phyloP scores from a whole-genome alignment of 2,888 invertebrate species.

The Drosophila melanosoma region DNA sequence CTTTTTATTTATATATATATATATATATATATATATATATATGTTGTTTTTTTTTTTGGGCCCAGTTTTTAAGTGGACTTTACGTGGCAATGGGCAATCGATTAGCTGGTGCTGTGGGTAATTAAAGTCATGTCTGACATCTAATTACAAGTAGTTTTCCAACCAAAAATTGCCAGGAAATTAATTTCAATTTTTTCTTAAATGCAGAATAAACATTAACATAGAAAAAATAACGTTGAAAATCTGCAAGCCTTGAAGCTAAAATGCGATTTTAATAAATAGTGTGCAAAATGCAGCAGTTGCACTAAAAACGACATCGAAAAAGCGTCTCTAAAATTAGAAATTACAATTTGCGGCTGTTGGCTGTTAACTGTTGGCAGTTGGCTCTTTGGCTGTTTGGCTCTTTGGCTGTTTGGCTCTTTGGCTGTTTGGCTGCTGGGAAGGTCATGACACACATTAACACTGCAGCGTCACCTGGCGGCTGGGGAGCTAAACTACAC shows the following conservation, averaged over 20 bases:
- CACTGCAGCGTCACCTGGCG: slow-evolving; percentile 41
- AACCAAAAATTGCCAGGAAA: slow-evolving; percentile 72
- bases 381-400: slow-evolving; percentile 23
- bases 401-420: slow-evolving; percentile 7
- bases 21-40: not conserved
- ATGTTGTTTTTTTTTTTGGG: not conserved
- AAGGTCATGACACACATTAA: slow-evolving; percentile 67
- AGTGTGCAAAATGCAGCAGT: slow-evolving; percentile 25
- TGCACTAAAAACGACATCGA: slow-evolving; percentile 10
- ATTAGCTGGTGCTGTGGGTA: slow-evolving; percentile 53
- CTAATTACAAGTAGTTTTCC: slow-evolving; percentile 61
- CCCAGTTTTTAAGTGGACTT: slow-evolving; percentile 22
- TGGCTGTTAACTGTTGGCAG: slow-evolving; percentile 14
- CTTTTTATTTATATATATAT: not conserved
- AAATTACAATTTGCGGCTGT: slow-evolving; percentile 65
- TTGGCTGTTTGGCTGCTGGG: slow-evolving; percentile 1
- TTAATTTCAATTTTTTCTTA: slow-evolving; percentile 56
- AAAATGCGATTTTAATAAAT: slow-evolving; percentile 74
- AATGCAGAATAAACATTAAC: slow-evolving; percentile 37
- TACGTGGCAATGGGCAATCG: slow-evolving; percentile 55
- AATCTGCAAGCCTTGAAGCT: slow-evolving; percentile 34
- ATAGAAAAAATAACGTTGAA: slow-evolving; percentile 13
- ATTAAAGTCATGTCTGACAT: slow-evolving; percentile 63
- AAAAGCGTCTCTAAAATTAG: slow-evolving; percentile 57
- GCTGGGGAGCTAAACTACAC: slow-evolving; percentile 42